Conservation (phyloP, 1,140 invertebrate species). For the Nylanderia fulva region DNA sequence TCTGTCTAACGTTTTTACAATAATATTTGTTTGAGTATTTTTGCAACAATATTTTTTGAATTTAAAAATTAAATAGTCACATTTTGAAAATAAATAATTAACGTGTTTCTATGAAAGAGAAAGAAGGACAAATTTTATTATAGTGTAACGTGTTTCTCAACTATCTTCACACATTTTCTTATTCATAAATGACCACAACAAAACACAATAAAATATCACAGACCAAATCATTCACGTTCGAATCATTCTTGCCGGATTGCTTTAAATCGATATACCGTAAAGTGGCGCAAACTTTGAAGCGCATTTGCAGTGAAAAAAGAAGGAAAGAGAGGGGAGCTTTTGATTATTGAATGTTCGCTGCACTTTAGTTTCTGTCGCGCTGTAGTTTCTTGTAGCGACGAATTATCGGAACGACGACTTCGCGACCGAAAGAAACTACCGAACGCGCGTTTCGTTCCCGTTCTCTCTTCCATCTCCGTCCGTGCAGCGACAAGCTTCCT, state of each 20-base stretch:
- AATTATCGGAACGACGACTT: constrained; percentile 60
- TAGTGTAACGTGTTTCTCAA: constrained; percentile 21
- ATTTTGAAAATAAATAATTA: background rate
- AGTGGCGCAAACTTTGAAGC: background rate
- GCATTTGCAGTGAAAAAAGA: background rate
- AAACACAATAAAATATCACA: background rate
- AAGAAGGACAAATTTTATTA: background rate
- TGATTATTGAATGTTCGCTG: constrained; percentile 41
- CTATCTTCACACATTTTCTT: background rate
- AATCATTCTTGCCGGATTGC: background rate
- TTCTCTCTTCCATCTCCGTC: background rate
- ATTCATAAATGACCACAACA: background rate
- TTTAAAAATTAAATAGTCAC: background rate
- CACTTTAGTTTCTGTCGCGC: constrained; percentile 37
- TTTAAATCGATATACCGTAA: background rate
- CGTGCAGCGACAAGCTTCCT: constrained; percentile 44
- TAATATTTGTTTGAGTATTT: too few species aligned
- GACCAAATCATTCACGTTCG: background rate
- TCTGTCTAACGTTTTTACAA: too few species aligned
- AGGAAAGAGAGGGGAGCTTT: background rate
- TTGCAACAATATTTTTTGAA: background rate
- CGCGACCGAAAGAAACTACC: constrained; percentile 38
- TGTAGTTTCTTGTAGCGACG: constrained; percentile 54
- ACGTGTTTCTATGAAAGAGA: background rate
- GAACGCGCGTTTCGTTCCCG: constrained; percentile 37